A percentile compares a stretch with the other conserved stretches of the same genome.
Conservation (phyloP, 2,888 invertebrate species). For the Pterostichus madidus region DNA sequence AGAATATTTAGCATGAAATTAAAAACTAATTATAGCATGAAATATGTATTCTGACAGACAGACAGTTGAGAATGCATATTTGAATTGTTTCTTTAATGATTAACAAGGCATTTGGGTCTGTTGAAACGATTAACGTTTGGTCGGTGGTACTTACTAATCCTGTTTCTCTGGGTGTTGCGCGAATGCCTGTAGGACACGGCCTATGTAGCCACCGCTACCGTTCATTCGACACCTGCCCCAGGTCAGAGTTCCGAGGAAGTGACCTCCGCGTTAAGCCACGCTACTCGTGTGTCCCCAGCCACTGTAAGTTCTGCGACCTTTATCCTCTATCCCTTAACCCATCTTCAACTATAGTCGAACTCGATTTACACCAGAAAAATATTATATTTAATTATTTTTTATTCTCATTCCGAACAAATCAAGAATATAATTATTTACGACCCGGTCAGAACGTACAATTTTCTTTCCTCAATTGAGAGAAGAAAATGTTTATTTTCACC, state of each 20-base stretch:
- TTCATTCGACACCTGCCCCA: conserved; percentile 75
- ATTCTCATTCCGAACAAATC: too few species aligned
- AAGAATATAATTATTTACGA: neutral
- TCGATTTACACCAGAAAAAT: neutral
- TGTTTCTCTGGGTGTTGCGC: conserved; percentile 58
- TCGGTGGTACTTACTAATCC: conserved; percentile 59
- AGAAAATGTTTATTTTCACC: too few species aligned
- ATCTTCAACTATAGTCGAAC: conserved; percentile 63
- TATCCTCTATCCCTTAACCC: conserved; percentile 53
- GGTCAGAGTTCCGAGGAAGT: conserved; percentile 78
- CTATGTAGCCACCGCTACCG: conserved; percentile 80
- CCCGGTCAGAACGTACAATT: neutral
- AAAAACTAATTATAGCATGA: conserved; percentile 18
- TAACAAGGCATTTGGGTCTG: conserved; percentile 27
- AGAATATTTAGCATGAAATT: conserved; percentile 2
- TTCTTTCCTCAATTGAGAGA: too few species aligned
- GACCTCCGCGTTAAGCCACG: conserved; percentile 84
- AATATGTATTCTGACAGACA: conserved; percentile 18
- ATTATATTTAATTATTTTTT: too few species aligned
- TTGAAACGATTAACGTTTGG: conserved; percentile 48
- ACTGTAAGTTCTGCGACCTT: conserved; percentile 86
- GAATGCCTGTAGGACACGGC: conserved; percentile 75
- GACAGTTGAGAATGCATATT: conserved; percentile 39
- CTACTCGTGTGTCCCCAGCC: conserved; percentile 92
- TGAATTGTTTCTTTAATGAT: conserved; percentile 7